Conservation (phyloP, 2,888 invertebrate genomes). For the Alsophila aescularia region DNA sequence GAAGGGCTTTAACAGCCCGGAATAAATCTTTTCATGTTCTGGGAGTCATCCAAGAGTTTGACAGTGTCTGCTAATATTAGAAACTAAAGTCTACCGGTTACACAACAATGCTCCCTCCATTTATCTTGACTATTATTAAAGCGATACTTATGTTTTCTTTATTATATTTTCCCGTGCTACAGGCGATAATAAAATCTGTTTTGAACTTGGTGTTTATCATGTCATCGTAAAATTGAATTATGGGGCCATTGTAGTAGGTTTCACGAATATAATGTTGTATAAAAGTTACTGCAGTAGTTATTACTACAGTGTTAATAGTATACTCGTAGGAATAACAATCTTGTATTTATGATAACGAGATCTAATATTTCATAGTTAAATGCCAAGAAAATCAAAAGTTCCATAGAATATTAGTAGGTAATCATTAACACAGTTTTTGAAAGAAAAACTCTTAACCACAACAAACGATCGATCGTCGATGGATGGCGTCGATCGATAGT, state of each 20-base stretch:
- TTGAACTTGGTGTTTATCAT: slow-evolving; percentile 2
- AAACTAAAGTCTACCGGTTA: slow-evolving; percentile 37
- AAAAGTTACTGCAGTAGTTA: no score
- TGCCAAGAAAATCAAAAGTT: no score
- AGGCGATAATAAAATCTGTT: slow-evolving; percentile 16
- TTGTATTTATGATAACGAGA: no score
- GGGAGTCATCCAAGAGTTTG: slow-evolving; percentile 61
- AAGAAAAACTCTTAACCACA: no score
- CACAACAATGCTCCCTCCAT: slow-evolving; percentile 32
- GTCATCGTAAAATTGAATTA: slow-evolving; percentile 5
- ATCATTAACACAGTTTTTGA: no score
- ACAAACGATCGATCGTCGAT: no score
- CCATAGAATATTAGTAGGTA: no score
- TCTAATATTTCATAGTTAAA: no score
- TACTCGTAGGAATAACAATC: no score
- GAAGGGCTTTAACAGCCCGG: slow-evolving; percentile 48
- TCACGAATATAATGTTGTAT: background rate
- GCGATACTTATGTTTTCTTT: slow-evolving; percentile 13
- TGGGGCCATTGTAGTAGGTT: slow-evolving; percentile 7
- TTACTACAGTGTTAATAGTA: no score
- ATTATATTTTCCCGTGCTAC: slow-evolving; percentile 12
- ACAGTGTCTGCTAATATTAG: slow-evolving; percentile 53
- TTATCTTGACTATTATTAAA: slow-evolving; percentile 3
- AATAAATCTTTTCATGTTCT: slow-evolving; percentile 48
- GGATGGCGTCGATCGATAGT: no score